These are phyloP conservation scores for Platycnemis pennipes DNA, from an alignment of 2,888 invertebrate species.

Conservation along the genomic window DNA sequence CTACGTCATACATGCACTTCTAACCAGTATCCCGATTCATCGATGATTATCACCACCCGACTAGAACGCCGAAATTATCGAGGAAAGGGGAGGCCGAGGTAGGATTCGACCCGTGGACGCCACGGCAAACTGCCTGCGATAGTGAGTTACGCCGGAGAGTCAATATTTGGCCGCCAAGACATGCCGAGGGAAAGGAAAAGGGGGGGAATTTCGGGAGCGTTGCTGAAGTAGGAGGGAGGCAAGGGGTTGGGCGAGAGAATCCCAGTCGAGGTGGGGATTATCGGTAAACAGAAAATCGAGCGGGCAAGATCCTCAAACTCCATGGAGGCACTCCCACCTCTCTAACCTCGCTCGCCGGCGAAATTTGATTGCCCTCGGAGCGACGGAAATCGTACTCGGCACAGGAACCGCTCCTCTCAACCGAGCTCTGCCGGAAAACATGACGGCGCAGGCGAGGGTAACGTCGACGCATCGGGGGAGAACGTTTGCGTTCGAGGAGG, in stretches of 20 bases:
- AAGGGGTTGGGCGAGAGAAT: not conserved
- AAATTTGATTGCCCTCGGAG: slow-evolving; percentile 18
- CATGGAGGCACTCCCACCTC: not conserved
- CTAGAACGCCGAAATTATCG: not conserved
- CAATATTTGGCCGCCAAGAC: slow-evolving; percentile 26
- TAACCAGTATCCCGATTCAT: not conserved
- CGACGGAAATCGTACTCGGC: slow-evolving; percentile 6
- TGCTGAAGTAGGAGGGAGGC: not conserved
- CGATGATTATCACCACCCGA: not conserved
- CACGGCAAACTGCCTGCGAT: not conserved
- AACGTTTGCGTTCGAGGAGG: not conserved
- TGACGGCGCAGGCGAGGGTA: not conserved
- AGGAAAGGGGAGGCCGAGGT: not conserved
- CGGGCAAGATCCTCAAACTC: slow-evolving; percentile 10
- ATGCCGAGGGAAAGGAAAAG: not conserved
- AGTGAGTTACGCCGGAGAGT: not conserved
- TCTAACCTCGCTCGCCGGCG: not conserved
- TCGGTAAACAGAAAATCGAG: slow-evolving; percentile 5
- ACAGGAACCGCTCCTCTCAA: not conserved
- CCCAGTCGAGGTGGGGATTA: not conserved
- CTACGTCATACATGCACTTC: too few relatives aligned
- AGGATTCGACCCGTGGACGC: not conserved
- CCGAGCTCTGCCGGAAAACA: not conserved
- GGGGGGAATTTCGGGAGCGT: not conserved
- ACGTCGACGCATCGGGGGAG: not conserved